Base-by-base conservation (phyloP, 2,113 vertebrate genomes). In the Corythaixoides concolor region DNA sequence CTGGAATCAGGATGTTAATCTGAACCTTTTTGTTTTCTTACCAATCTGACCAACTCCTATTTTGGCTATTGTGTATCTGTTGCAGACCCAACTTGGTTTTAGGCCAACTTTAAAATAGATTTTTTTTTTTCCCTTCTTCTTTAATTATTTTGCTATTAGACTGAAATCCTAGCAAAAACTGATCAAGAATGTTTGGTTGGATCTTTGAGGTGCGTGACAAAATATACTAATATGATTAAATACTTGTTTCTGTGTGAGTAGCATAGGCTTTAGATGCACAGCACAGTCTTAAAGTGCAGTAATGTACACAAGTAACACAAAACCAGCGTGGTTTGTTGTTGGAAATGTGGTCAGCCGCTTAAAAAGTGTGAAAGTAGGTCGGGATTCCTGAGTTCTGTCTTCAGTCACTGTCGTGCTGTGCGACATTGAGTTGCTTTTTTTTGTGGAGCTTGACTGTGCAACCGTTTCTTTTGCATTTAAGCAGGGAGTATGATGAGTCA, bases 1-100 rank as follows among this genome's bases (percentile, higher is more conserved):
- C 96, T 96, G 93, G 63, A 93, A 27, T 73, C 67, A 49, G 85
- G 91, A 88, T 96, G 83, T 95, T 89, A 85, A 83, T 64, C 88
- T 96, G 93, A 95, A 96, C 60, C n/a, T 85, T 94, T 96, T 96
- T 95, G 91, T 97, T 96, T 89, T 75, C 37, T 84, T 93, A 94
- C 90, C 86, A 49, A 84, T 79, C 72, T 52, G 87, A 92, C 85
- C 67, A 95, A 89, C 62, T 96, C 93, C 96, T 96, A 82, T 97
- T 96, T 96, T 93, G 93, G 94, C 43, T 79, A 69, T 93, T 64
- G 23, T 5, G 4, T 35, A 21, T 90, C 77, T 81, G 39, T 63
- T 79, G 67, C 74, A 70, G 58, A 58, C 82, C 68, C 77, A 79
- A 7, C 53, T 76, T 93, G 88, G 52, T 59, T 28, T 88, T 70